These are phyloP conservation scores for Catalaphyllia jardinei DNA, from an alignment of 64 coral and sea anemone genomes.

Conservation along the genomic window DNA sequence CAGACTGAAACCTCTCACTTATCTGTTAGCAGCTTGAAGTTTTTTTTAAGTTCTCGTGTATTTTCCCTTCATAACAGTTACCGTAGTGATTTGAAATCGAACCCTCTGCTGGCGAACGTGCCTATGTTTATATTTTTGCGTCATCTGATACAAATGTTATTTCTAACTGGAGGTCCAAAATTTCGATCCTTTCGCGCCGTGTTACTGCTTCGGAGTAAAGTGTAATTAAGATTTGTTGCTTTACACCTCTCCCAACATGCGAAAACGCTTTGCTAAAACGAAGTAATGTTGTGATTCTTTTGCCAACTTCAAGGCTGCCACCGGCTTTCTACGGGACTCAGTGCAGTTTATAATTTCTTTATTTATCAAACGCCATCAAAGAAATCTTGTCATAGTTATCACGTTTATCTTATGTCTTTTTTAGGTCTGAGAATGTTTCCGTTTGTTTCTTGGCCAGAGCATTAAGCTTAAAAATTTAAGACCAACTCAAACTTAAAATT, in stretches of 20 bases:
- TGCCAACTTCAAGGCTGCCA: no score
- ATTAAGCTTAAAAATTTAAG: background rate
- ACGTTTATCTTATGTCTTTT: background rate
- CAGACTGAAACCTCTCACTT: background rate
- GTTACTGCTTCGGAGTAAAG: background rate
- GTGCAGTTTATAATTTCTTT: no score
- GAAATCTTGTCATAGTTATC: no score
- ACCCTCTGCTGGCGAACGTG: constrained; percentile 11
- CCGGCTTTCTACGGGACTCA: no score
- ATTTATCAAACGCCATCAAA: no score
- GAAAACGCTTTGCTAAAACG: background rate
- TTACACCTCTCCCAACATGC: background rate
- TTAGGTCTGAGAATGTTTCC: background rate
- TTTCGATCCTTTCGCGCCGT: constrained; percentile 23
- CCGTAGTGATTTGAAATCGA: constrained; percentile 46
- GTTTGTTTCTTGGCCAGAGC: background rate
- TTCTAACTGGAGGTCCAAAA: constrained; percentile 57
- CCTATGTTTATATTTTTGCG: constrained; percentile 38
- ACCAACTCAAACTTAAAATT: background rate
- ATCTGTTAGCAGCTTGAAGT: constrained; percentile 18
- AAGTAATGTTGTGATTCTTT: no score
- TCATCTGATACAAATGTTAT: constrained; percentile 20
- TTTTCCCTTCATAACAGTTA: constrained; percentile 18
- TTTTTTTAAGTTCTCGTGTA: background rate
- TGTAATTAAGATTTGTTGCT: background rate